These are phyloP conservation scores for Xylota sylvarum DNA, from an alignment of 2,888 invertebrate genomes.

Conservation along the genomic window DNA sequence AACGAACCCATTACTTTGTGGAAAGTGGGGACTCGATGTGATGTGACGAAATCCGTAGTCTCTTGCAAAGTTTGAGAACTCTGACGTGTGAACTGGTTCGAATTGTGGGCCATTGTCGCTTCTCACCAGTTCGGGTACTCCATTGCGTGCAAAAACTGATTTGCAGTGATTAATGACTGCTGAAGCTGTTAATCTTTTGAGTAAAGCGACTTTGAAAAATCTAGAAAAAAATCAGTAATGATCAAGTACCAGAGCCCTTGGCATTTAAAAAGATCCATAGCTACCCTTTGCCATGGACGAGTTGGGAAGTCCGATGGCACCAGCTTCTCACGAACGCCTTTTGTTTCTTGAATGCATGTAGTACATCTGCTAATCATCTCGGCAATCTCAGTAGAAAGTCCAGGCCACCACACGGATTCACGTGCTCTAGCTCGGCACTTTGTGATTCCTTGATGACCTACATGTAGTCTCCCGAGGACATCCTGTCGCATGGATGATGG, in stretches of 20 bases:
- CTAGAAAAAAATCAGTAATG: constrained; percentile 28
- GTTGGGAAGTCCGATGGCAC: constrained; percentile 32
- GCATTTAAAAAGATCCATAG: no score
- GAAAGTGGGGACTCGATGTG: constrained; percentile 28
- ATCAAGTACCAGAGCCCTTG: constrained; percentile 27
- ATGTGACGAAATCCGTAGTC: constrained; percentile 38
- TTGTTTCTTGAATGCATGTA: constrained; percentile 15
- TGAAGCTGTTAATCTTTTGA: no score
- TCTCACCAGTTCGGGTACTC: constrained; percentile 15
- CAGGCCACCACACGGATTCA: constrained; percentile 39
- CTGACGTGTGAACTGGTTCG: constrained; percentile 35
- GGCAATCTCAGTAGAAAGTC: constrained; percentile 25
- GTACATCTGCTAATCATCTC: constrained; percentile 21
- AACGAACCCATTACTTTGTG: constrained; percentile 14
- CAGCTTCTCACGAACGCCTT: constrained; percentile 16
- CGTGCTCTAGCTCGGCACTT: constrained; percentile 18
- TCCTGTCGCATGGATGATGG: no score
- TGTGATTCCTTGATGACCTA: no score
- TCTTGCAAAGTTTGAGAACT: constrained; percentile 23
- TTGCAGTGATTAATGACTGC: no score
- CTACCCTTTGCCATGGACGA: constrained; percentile 33
- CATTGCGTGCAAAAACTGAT: constrained; percentile 24
- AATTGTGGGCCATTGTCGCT: constrained; percentile 22
- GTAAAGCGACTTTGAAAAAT: constrained; percentile 17
- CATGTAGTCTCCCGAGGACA: no score